Evolutionary conservation across 2,888 invertebrate genomes (phyloP).

Genomic region (Chorisops tibialis): DNA sequence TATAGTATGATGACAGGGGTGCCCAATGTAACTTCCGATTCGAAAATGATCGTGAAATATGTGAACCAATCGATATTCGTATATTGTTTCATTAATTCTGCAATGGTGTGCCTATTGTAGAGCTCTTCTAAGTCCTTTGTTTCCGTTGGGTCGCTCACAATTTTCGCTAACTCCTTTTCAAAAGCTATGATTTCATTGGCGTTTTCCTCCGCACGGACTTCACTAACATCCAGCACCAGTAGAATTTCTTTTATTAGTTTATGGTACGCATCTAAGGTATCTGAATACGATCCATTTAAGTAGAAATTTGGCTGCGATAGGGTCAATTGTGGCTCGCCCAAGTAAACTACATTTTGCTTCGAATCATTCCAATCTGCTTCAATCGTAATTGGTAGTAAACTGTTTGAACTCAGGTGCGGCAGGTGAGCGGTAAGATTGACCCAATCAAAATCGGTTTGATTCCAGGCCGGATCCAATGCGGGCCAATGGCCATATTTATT

Average conservation of each 20-base stretch:
- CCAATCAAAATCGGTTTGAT: constrained; percentile 61
- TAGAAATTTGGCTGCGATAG: constrained; percentile 70
- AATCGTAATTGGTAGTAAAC: constrained; percentile 75
- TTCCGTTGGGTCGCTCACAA: constrained; percentile 28
- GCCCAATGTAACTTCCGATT: constrained; percentile 20
- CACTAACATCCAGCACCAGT: constrained; percentile 31
- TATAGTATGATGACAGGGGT: constrained; percentile 30
- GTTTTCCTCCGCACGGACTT: constrained; percentile 29
- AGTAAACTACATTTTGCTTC: constrained; percentile 75
- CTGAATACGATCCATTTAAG: constrained; percentile 43
- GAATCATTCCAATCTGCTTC: constrained; percentile 87
- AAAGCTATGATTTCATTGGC: constrained; percentile 37
- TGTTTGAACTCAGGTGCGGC: constrained; percentile 74
- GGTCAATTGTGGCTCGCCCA: constrained; percentile 77
- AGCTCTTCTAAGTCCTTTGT: constrained; percentile 29
- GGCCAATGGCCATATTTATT: constrained; percentile 81
- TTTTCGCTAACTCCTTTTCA: constrained; percentile 36
- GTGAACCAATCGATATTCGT: constrained; percentile 33
- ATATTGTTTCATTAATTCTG: constrained; percentile 25
- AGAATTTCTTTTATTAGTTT: constrained; percentile 60
- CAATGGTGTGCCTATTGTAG: constrained; percentile 31
- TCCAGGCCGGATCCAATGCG: constrained; percentile 63
- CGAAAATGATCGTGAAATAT: constrained; percentile 32
- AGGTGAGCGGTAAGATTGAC: constrained; percentile 65
- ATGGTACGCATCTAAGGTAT: constrained; percentile 68